Evolutionary conservation across 2,888 invertebrate genomes (phyloP).

Genomic region (Atherix ibis): DNA sequence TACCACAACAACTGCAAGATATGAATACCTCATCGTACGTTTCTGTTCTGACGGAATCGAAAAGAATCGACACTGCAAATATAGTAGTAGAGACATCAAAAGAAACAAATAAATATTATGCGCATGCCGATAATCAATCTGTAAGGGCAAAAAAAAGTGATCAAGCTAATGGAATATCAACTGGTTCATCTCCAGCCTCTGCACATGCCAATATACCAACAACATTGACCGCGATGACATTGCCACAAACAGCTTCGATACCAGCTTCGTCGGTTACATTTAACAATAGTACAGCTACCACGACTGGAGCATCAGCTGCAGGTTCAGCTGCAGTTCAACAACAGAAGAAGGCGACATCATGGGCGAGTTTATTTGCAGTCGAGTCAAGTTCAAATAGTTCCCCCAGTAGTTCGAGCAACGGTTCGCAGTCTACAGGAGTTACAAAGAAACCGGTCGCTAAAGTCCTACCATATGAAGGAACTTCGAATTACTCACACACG

Average conservation of each 20-base stretch:
- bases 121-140: no score
- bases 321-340: no score
- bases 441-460: conserved; percentile 44
- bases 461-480: conserved; percentile 39
- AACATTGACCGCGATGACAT: no score
- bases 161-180: neutral
- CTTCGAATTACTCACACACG: conserved; percentile 17
- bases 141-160: neutral
- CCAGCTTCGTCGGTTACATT: no score
- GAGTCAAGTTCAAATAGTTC: conserved; percentile 13
- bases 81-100: neutral
- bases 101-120: no score
- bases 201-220: no score
- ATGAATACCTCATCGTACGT: neutral
- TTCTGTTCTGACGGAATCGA: neutral
- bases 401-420: conserved; percentile 9
- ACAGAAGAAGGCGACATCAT: no score
- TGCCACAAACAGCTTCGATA: no score
- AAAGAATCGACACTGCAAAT: neutral
- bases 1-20: conserved; percentile 21
- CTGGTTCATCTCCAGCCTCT: neutral
- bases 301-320: neutral
- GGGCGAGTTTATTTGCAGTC: conserved; percentile 49
- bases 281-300: neutral
- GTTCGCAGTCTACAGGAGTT: conserved; percentile 12